Base-by-base conservation (phyloP, 2,888 invertebrate species). In the Hypomecis punctinalis region DNA sequence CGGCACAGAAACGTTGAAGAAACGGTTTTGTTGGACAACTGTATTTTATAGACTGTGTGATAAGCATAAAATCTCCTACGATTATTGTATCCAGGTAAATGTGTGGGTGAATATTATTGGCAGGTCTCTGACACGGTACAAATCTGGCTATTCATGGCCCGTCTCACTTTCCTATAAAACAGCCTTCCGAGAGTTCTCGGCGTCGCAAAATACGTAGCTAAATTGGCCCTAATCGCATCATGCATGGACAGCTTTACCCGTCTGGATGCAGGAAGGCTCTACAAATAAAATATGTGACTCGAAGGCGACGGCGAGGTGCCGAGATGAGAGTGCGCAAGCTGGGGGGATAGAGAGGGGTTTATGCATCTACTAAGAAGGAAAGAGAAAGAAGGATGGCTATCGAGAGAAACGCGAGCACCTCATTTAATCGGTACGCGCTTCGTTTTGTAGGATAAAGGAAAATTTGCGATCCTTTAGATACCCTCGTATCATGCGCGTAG, bases 271-370 rank as follows among this genome's bases (percentile, higher is more conserved):
- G 90, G 91, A 90, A 92, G 89, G 89, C 86, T 91, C 84, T 84
- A 91, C 93, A 91, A 92, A 93, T 92, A 93, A 92, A 93, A 93
- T 91, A 93, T 92, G 91, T 92, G 92, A 92, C 91, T 91, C 81
- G 88, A 87, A 89, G 90, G 91, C 92, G 90, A 91, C 91, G 88
- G 85, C 85, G 90, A 90, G 91, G 91, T 91, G 90, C 88, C 87
- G 83, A 88, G 89, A 89, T 89, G 90, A 90, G 90, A 88, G 88
- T 90, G 88, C 85, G 87, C 88, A 84, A 82, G 82, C 82, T 84
- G 74, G 86, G 61, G 73, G 66, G 78, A 89, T 69, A 70, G 86
- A 82, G 88, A 91, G 51, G 67, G 73, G 57, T 54, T 51, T 70
- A 69, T 35, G 48, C 60, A 73, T 67, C 45, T 59, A 23, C 13